These are phyloP conservation scores for Artemisiospiza belli DNA, from an alignment of 2,113 vertebrate species.

Conservation along the genomic window DNA sequence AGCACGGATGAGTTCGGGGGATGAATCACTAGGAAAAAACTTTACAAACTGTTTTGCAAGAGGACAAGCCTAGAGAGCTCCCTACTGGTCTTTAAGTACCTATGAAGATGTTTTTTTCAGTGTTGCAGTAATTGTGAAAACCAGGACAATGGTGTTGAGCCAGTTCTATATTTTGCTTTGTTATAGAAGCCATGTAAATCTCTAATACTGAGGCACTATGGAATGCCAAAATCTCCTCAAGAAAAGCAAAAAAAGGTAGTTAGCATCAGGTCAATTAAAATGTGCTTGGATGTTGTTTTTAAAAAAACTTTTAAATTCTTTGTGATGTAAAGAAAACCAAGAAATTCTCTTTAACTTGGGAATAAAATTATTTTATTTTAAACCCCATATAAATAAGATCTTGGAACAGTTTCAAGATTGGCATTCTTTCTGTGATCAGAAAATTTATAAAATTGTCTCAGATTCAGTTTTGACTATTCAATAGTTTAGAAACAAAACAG, in stretches of 20 bases:
- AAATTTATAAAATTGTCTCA: background rate
- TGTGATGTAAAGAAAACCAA: background rate
- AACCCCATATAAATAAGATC: background rate
- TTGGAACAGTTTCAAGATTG: background rate
- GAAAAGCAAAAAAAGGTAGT: background rate
- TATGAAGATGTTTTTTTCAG: background rate
- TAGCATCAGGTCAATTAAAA: background rate
- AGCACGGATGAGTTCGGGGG: background rate
- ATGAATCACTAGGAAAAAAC: background rate
- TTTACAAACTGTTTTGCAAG: background rate
- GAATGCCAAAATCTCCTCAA: background rate
- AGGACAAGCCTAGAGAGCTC: slow-evolving; percentile 10
- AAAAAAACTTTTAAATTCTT: background rate
- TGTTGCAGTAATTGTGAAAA: background rate
- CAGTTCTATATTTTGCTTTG: background rate
- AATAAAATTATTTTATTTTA: background rate
- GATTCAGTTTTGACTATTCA: background rate
- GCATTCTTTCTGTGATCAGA: background rate
- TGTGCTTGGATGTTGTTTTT: background rate
- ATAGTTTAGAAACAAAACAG: background rate
- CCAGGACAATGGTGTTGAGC: background rate
- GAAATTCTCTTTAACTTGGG: background rate
- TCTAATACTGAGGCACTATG: background rate
- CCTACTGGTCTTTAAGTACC: background rate
- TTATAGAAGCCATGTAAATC: background rate